Base-by-base conservation (phyloP, 2,888 invertebrate genomes). In the Cyclophora punctaria region DNA sequence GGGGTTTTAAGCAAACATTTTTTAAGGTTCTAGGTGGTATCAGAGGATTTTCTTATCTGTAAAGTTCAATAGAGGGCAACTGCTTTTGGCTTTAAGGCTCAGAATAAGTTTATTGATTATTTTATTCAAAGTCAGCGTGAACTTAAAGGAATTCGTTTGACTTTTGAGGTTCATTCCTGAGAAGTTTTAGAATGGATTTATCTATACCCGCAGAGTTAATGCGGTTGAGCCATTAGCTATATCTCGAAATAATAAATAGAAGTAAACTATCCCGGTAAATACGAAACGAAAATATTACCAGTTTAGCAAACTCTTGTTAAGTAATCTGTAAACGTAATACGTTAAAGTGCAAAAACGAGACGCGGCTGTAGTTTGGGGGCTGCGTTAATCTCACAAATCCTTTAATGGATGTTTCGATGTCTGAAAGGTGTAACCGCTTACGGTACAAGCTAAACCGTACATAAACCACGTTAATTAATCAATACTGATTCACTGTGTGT, bases 391-490 rank as follows among this genome's bases (percentile, higher is more conserved):
- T 73, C 57, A 54, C 65, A 73, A 81, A 83, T 78, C 83, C 77
- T 73, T 78, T 83, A 83, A 83, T 83, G 83, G 83, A 80, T 75
- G 73, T 73, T 69, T 66, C 71, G 62, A 72, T 70, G 73, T 71
- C 69, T 76, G 71, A 80, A 80, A 78, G 77, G 75, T 78, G 71
- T 71, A 66, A 72, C 62, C 68, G 52, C 65, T 66, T 64, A 51
- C 52, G 53, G 59, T 56, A 63, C 52, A 58, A 59, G 56, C 58
- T 64, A 59, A 63, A 53, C 48, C 49, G 50, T 55, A 50, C 53
- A 56, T 59, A 52, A 51, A 55, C 56, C 49, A 53, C 44, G 44
- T 51, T 62, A 58, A 62, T 63, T 61, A 41, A 41, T 4, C 33
- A 48, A 6, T 52, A 35, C 45, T 34, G 45, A 49, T 49, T 47